Evolutionary conservation across 2,113 vertebrate species (phyloP), one percentile per base, ranked within the genome.

Genomic region (Rhagologus leucostigma): DNA sequence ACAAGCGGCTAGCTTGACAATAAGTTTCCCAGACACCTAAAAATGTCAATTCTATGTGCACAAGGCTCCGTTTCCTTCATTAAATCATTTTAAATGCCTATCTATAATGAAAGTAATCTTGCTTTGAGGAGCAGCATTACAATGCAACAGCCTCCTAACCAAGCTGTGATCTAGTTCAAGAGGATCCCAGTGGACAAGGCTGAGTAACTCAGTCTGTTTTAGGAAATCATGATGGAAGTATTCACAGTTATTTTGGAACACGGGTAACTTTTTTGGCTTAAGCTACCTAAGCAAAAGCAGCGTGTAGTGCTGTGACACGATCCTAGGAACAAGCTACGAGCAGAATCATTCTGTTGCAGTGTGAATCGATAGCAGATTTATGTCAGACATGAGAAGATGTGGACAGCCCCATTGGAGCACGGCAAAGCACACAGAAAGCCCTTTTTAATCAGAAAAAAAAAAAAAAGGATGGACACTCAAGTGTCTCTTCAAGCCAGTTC

Each of bases 241-340:
- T 4, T 62, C 75, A 79, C 60, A 64, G 20, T 33, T 53, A 32
- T 46, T 89, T 2, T 44, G 50, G 83, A 73, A 65, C 46, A 63
- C 0, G 3, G 21, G 19, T 29, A 89, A 79, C 41, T 65, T 60
- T 24, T 62, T 11, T 60, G 62, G 50, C 35, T 76, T 46, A 37
- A 84, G 56, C 56, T 49, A 53, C 77, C 30, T 22, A 55, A 53
- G 64, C 41, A 16, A 75, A 84, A 70, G 10, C 64, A 78, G 71
- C 0, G 1, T 41, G 41, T 2, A 65, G 55, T 29, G 62, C 35
- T 18, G 2, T 46, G 41, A 71, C 62, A 83, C 3, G 23, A 76
- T 24, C 35, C 69, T 5, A 14, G 0, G 3, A 80, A 50, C 24
- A 33, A 63, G 37, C 63, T 32, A 42, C 0, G 1, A 65, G 71